Evolutionary conservation across 1,140 invertebrate species (phyloP), one percentile per base, ranked within the genome.

Genomic region (Ephestia elutella): DNA sequence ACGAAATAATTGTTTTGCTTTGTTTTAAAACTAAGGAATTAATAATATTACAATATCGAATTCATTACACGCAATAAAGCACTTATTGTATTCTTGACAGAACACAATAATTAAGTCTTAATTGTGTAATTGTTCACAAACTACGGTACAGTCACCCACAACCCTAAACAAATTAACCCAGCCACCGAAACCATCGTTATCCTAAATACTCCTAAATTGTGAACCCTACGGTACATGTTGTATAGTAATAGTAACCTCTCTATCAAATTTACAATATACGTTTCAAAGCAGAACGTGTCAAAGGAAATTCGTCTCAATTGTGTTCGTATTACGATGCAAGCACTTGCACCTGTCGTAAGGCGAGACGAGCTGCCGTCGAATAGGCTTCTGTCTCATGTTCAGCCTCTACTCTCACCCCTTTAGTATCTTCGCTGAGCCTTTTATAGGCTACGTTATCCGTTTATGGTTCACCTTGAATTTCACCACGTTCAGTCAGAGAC

Each of bases 401-500:
- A 56, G 30, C 49, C 54, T 53, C 66, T 59, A 25, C 21, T 49
- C 62, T 62, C 60, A 51, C 59, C 28, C 53, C 56, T 61, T 64
- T 60, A 50, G 53, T 63, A 64, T 63, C 57, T 64, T 60, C 19
- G 57, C 62, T 61, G 60, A 44, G 50, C 11, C 53, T 50, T 73
- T 70, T 65, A 68, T 65, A 50, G 57, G 55, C 56, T 55, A 57
- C 58, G 50, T 67, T 49, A 61, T 55, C 54, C 55, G 59, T 73
- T 73, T 70, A 73, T 64, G 58, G 51, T 57, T 66, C 68, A 65
- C 65, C 65, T 70, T 57, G 59, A 62, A 63, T 62, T 63, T 59
- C 54, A 63, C 25, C 57, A 60, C 56, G 56, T 30, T 50, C 20
- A n/a, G 20, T 53, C 50, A 2, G 13, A n/a, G 21, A 25, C 20